Percentiles rank a stretch among this genome's conserved stretches.
Conservation (phyloP, 2,888 invertebrate species). For the Epicampocera succincta region DNA sequence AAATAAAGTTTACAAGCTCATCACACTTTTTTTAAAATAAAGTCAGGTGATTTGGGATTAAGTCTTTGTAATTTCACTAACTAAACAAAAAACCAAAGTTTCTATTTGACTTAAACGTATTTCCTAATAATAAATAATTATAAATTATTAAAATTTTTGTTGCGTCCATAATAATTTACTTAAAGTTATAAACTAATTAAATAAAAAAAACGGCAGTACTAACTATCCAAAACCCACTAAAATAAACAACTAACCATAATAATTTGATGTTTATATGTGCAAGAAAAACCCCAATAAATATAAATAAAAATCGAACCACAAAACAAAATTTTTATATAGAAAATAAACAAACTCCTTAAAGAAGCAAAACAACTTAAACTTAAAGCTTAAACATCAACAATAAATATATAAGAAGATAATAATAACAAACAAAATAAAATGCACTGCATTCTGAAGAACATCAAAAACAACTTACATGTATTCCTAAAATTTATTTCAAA, state of each 20-base stretch:
- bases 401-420: constrained; percentile 27
- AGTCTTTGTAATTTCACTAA: constrained; percentile 28
- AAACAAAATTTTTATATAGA: constrained; percentile 47
- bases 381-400: constrained; percentile 28
- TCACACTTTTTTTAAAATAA: not conserved
- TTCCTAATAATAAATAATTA: constrained; percentile 58
- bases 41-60: not conserved
- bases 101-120: constrained; percentile 60
- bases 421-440: constrained; percentile 11
- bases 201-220: constrained; percentile 22
- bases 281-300: constrained; percentile 2
- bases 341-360: constrained; percentile 27
- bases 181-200: constrained; percentile 14
- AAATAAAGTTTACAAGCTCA: too few species aligned
- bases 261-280: constrained; percentile 66
- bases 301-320: constrained; percentile 13
- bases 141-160: constrained; percentile 56
- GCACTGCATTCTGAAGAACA: constrained; percentile 39
- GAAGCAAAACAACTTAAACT: constrained; percentile 11
- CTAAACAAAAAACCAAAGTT: constrained; percentile 62
- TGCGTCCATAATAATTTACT: constrained; percentile 65
- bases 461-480: constrained; percentile 57
- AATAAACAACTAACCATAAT: constrained; percentile 52
- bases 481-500: constrained; percentile 62
- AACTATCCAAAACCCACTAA: constrained; percentile 7